Base-by-base conservation (phyloP, 2,797 vertebrate genomes). In the Alexandromys oeconomus region DNA sequence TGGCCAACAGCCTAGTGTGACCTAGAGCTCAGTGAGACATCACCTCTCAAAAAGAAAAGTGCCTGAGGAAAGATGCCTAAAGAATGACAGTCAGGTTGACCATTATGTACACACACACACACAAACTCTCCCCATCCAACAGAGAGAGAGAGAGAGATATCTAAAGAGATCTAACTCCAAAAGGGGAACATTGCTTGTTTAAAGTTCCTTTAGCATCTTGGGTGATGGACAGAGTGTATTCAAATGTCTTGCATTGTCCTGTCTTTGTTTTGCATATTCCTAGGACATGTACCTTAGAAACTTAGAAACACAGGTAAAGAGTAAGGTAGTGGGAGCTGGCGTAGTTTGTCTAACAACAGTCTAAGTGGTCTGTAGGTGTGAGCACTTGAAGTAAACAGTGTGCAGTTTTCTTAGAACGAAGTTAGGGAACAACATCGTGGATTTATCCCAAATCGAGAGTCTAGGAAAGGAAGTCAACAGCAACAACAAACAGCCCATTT, bases 201-300 rank as follows among this genome's bases (percentile, higher is more conserved):
- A 69, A 87, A 94, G 78, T 95, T 10, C 27, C 65, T 91, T 76
- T 87, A 89, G 43, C 29, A 48, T 48, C 46, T 48, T 93, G 84
- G 48, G 59, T 23, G 31, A n/a, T 15, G 23, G 69, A 82, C 31
- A 87, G 46, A 87, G 67, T 14, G 17, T 51, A 76, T 27, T 93
- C 43, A 82, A 65, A 94, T 89, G 89, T 84, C 74, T 89, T 78
- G 69, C 84, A 48, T 87, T 85, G 61, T 90, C 46, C 65, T 77
- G 19, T 81, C 88, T 54, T 54, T 77, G n/a, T 37, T 88, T 51
- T 81, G 10, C 27, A 27, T 25, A n/a, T 65, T 89, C n/a, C 63
- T 37, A 89, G 63, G 82, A 17, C 2, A 57, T 2, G 3, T 91
- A 69, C 14, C 81, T 40, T 89, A 89, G 67, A 57, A 57, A 57